Base-by-base conservation (phyloP, 2,888 invertebrate genomes). In the Athripsodes cinereus region DNA sequence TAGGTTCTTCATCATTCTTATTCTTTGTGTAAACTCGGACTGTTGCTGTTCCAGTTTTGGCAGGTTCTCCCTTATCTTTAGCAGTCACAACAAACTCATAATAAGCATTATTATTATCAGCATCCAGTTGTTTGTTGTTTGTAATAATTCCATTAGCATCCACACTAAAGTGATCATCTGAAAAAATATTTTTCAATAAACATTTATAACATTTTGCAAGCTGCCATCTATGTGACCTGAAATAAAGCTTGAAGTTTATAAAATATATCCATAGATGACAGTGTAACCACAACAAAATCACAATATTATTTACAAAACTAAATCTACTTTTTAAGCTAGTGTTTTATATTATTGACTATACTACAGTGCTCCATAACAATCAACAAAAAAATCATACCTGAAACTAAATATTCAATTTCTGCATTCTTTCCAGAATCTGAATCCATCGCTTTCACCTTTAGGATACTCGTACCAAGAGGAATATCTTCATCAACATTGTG, bases 21-120 rank as follows among this genome's bases (percentile, higher is more conserved):
- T 97, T 97, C 69, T 95, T 95, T n/a, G 96, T 96, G 70, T 96
- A 96, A 58, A 97, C 87, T 58, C 96, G 83, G 16, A 97, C 96
- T 0, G 94, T 96, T 0, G 96, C 96, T 0, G 90, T 90, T 51
- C 96, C 96, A 0, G 91, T 93, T 71, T 92, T 91, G 0, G 93
- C 83, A 0, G 96, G 95, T 71, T 92, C 92, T 3, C 97, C 97
- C 74, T 92, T 93, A 70, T 97, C 97, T 71, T 90, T 92, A 8
- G 96, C 96, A 2, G 93, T 93, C 20, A 97, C 95, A 26, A 84
- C 84, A 69, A 97, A 95, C 72, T 97, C 95, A 69, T 96, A 96
- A 73, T 96, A 96, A 47, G 95, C 95, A 71, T 95, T 95, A 70
- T 96, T 95, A 70, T 96, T 95, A 71, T 96, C 96, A 5, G 96